These are phyloP conservation scores for Ethmia dodecea DNA, from an alignment of 2,888 invertebrate genomes.

Conservation along the genomic window DNA sequence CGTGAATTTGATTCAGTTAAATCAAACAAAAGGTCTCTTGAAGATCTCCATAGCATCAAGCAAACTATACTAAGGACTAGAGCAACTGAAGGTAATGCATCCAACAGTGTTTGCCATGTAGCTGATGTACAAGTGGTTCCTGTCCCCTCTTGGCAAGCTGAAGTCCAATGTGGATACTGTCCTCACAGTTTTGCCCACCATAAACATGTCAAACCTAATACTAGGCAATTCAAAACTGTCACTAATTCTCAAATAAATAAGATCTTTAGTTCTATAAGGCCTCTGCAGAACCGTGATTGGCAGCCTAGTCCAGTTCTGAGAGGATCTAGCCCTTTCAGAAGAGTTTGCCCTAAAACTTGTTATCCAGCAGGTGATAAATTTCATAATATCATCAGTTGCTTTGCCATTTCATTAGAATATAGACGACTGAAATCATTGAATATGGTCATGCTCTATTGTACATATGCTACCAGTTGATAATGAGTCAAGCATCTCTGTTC, in stretches of 20 bases:
- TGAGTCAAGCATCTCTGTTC: too few species aligned
- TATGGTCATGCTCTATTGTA: too few species aligned
- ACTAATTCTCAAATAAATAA: conserved; percentile 37
- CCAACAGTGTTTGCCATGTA: conserved; percentile 50
- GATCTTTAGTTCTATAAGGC: conserved; percentile 32
- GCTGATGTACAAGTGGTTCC: conserved; percentile 56
- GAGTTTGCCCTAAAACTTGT: conserved; percentile 29
- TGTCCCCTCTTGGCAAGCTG: conserved; percentile 55
- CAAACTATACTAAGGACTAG: conserved; percentile 55
- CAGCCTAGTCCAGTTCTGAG: conserved; percentile 33
- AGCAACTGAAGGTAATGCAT: conserved; percentile 49
- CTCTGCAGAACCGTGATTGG: conserved; percentile 23
- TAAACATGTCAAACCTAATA: conserved; percentile 15
- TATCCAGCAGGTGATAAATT: conserved; percentile 24
- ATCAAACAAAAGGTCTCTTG: conserved; percentile 31
- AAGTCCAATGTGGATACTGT: conserved; percentile 34
- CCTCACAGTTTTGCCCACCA: conserved; percentile 8
- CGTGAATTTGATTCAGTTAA: conserved; percentile 35
- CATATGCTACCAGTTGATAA: too few species aligned
- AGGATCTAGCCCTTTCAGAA: conserved; percentile 35
- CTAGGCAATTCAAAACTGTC: conserved; percentile 25
- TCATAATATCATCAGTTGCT: background rate
- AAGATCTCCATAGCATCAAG: conserved; percentile 52
- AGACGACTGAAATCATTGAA: too few species aligned
- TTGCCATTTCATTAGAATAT: background rate